Base-by-base conservation (phyloP, 2,888 invertebrate species). In the Volucella inanis region DNA sequence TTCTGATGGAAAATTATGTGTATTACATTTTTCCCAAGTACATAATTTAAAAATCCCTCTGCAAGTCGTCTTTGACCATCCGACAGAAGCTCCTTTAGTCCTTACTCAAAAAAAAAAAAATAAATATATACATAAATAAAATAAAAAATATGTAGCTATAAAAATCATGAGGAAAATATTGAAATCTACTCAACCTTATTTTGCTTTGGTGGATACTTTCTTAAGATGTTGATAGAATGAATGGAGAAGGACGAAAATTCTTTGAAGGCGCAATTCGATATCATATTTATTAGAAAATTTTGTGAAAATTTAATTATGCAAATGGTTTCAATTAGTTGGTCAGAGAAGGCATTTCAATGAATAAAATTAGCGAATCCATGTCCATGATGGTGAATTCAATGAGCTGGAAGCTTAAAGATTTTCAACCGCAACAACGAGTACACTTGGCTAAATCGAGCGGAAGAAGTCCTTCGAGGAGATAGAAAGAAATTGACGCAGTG, bases 271-370 rank as follows among this genome's bases (percentile, higher is more conserved):
- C 18, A 59, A 59, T 59, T 50, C 41, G 11, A 50, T 49, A 71
- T 59, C 22, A 50, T 49, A 57, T 71, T 71, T 71, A 71, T 50
- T 71, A 50, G 59, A 71, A n/a, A 71, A 22, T 75, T 70, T 75
- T 18, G n/a, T 49, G 45, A 49, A 59, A 81, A 81, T 81, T 70
- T 75, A 75, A 75, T 75, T 75, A 81, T 81, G 75, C 50, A 81
- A 81, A 81, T 81, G 64, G 55, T 68, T 68, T 75, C 39, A 62
- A 62, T 72, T 62, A 62, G 38, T 49, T 31, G 18, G 9, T 9
- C 9, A 41, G 65, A 10, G 18, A 22, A 10, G 62, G 62, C 12
- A 49, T 18, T 41, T 12, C n/a, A 4, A 14, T 49, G 15, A 47
- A 47, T n/a, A 49, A 49, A 50, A 47, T 39, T 15, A 22, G 12